Conservation (phyloP, 2,888 invertebrate genomes). For the Ramazzottius varieornatus region DNA sequence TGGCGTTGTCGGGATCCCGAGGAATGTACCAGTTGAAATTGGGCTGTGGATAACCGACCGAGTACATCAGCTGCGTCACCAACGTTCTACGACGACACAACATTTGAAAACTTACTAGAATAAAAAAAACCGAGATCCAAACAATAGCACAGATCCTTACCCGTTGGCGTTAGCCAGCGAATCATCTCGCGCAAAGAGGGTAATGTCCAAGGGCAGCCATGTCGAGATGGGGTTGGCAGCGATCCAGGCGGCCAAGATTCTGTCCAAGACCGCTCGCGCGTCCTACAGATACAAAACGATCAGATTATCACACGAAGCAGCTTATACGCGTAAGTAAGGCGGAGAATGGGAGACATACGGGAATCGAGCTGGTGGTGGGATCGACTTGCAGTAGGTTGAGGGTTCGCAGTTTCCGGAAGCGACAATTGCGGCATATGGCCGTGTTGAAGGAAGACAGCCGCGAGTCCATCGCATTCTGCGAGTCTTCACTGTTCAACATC, state of each 20-base stretch:
- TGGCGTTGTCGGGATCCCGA: neutral
- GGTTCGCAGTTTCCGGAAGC: neutral
- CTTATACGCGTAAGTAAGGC: too few species aligned
- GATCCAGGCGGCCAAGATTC: neutral
- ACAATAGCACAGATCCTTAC: neutral
- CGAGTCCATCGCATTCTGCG: neutral
- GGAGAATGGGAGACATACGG: neutral
- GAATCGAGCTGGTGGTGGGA: neutral
- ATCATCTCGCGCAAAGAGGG: neutral
- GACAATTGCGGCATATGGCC: neutral
- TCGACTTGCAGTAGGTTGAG: neutral
- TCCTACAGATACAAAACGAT: neutral
- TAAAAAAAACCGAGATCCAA: neutral
- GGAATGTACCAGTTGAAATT: slow-evolving; percentile 2
- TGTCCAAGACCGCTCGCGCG: neutral
- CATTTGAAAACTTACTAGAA: neutral
- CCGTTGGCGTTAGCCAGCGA: neutral
- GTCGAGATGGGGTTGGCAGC: neutral
- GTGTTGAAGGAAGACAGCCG: neutral
- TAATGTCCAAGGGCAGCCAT: neutral
- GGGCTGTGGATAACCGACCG: neutral
- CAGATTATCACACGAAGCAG: too few species aligned
- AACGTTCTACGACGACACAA: neutral
- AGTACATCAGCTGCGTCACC: neutral
- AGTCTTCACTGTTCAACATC: neutral